A percentile compares a stretch with the other conserved stretches of the same genome.
These are phyloP conservation scores for Spinus pinus DNA, from an alignment of 2,797 vertebrate genomes.

Conservation along the genomic window DNA sequence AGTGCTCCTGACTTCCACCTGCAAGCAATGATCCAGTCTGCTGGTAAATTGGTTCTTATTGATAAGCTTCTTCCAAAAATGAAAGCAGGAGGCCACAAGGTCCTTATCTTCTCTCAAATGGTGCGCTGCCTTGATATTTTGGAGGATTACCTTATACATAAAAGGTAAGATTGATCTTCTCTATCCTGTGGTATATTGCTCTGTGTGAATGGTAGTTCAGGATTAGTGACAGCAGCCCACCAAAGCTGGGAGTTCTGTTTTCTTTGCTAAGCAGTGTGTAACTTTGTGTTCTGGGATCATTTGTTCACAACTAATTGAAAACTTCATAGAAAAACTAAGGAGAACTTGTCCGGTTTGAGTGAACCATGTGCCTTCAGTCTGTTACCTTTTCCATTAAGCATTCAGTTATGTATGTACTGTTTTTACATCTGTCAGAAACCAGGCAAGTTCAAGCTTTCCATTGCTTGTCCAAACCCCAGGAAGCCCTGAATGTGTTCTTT, in stretches of 20 bases:
- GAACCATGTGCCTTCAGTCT: not conserved
- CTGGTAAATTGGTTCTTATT: slow-evolving; percentile 97
- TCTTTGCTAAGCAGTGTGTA: not conserved
- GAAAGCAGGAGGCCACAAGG: slow-evolving; percentile 98
- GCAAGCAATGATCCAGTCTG: slow-evolving; percentile 99
- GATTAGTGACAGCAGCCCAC: not conserved
- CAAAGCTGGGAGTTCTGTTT: not conserved
- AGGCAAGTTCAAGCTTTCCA: not conserved
- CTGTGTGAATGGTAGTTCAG: not conserved
- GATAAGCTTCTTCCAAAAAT: slow-evolving; percentile 99
- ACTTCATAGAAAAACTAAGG: not conserved
- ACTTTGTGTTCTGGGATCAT: not conserved
- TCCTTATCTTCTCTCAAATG: slow-evolving; percentile 99
- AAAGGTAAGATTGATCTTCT: slow-evolving; percentile 78
- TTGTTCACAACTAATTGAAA: not conserved
- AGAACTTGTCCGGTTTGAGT: not conserved
- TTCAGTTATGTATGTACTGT: not conserved
- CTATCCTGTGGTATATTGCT: not conserved
- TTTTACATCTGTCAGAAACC: not conserved
- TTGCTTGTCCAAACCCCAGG: not conserved
- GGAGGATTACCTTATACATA: slow-evolving; percentile 99
- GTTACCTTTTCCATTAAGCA: not conserved
- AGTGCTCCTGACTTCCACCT: slow-evolving; percentile 91
- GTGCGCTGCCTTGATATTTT: slow-evolving; percentile 98
- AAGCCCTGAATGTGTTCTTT: not conserved